Base-by-base conservation (phyloP, 2,113 vertebrate species). In the Stercorarius parasiticus region DNA sequence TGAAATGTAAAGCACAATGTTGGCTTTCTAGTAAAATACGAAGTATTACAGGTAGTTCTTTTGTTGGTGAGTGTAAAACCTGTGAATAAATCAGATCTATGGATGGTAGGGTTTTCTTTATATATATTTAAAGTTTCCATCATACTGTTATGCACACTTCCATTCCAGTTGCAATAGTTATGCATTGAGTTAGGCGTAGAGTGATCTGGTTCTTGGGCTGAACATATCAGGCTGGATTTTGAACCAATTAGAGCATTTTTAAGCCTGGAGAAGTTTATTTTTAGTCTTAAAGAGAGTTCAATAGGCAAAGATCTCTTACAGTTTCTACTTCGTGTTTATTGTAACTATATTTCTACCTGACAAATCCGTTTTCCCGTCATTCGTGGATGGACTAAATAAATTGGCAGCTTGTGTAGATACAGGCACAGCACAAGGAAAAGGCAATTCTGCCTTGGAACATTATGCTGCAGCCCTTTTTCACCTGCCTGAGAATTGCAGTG, bases 201-300 rank as follows among this genome's bases (percentile, higher is more conserved):
- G 30, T 47, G 71, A 53, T 76, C 34, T 89, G 14, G 6, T 66
- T 95, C 58, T 89, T 32, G 23, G 62, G 42, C 55, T 90, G 88
- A 78, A 65, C 15, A 25, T 81, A 81, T 1, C 64, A 93, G 52
- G 27, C 77, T 93, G 55, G 36, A 59, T 95, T 94, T 95, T 77
- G 34, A 85, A 89, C 77, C 89, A 90, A 36, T 94, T 87, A 86
- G 38, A 56, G 73, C 32, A 30, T 91, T 87, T 92, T 82, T 82
- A 66, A 69, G 49, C 76, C 62, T 91, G 61, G 32, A 91, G 64
- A 93, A 84, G 22, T 85, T 87, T 91, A 94, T 91, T 94, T 95
- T 92, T 95, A 85, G 78, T 82, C 47, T 95, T 9, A 1, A 72
- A 82, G 32, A 53, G 83, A 86, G 43, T 93, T 95, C 47, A 92